Evolutionary conservation across 2,888 invertebrate species (phyloP).

Genomic region (Horisme vitalbata): DNA sequence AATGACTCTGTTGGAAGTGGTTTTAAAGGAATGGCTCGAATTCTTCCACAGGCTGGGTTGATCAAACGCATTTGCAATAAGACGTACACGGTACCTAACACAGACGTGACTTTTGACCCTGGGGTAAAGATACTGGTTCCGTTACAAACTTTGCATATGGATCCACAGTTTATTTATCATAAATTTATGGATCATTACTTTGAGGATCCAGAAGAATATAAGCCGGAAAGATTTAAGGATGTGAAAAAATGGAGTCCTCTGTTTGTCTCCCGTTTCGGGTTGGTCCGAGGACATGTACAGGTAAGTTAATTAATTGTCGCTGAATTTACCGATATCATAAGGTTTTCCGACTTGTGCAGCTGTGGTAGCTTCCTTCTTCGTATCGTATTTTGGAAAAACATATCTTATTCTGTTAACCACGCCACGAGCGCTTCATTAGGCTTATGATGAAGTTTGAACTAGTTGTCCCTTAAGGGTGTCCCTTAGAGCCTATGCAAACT

Average conservation of each 20-base stretch:
- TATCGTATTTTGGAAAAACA: no score
- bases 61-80: slow-evolving; percentile 32
- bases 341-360: no score
- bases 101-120: slow-evolving; percentile 36
- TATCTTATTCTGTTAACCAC: no score
- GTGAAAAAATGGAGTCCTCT: slow-evolving; percentile 23
- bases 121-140: slow-evolving; percentile 38
- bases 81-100: slow-evolving; percentile 32
- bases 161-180: no score
- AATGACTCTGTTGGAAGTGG: slow-evolving; percentile 36
- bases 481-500: no score
- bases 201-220: slow-evolving; percentile 39
- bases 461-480: no score
- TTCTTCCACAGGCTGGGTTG: slow-evolving; percentile 37
- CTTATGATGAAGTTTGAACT: no score
- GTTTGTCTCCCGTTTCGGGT: slow-evolving; percentile 39
- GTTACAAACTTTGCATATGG: slow-evolving; percentile 40
- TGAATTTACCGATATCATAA: no score
- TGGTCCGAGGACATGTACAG: slow-evolving; percentile 40
- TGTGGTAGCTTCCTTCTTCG: no score
- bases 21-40: slow-evolving; percentile 40
- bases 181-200: no score
- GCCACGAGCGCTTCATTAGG: no score
- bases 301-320: slow-evolving; percentile 23
- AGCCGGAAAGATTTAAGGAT: slow-evolving; percentile 40